Conservation (phyloP, 2,888 invertebrate species). For the Unio pictorum region DNA sequence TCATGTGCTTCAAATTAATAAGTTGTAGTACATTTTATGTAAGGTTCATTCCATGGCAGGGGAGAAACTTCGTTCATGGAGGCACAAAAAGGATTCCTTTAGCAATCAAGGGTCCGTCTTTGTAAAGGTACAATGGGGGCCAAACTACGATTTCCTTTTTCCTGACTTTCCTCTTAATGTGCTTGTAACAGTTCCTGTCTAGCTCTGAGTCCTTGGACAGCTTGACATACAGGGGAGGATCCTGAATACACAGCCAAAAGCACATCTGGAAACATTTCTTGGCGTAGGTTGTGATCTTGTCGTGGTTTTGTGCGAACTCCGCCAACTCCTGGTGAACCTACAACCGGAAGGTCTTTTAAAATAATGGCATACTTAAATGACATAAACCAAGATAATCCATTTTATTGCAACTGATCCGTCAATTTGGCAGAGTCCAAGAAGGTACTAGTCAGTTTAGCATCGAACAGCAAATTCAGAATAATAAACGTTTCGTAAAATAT, state of each 20-base stretch:
- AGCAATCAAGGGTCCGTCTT: conserved; percentile 17
- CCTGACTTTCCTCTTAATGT: conserved; percentile 18
- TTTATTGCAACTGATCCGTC: too few species aligned
- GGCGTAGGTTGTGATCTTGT: conserved; percentile 16
- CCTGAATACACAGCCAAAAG: conserved; percentile 17
- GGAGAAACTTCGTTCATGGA: neutral
- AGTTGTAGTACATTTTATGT: too few species aligned
- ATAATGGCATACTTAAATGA: neutral
- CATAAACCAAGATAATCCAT: too few species aligned
- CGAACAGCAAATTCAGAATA: too few species aligned
- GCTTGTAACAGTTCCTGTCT: conserved; percentile 14
- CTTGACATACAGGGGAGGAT: conserved; percentile 16
- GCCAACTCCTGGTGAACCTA: conserved; percentile 11
- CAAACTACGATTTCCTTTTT: conserved; percentile 20
- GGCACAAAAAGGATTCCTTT: conserved; percentile 22
- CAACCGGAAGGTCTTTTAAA: neutral
- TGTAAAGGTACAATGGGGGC: conserved; percentile 25
- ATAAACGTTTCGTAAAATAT: too few species aligned
- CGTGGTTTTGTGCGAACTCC: conserved; percentile 3
- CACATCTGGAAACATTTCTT: conserved; percentile 22
- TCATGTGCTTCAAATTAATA: too few species aligned
- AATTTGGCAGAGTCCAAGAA: too few species aligned
- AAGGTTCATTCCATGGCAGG: too few species aligned
- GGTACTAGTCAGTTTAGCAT: too few species aligned
- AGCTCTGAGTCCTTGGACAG: conserved; percentile 5